Evolutionary conservation across 2,888 invertebrate species (phyloP).

Genomic region (Chalcis sispes): DNA sequence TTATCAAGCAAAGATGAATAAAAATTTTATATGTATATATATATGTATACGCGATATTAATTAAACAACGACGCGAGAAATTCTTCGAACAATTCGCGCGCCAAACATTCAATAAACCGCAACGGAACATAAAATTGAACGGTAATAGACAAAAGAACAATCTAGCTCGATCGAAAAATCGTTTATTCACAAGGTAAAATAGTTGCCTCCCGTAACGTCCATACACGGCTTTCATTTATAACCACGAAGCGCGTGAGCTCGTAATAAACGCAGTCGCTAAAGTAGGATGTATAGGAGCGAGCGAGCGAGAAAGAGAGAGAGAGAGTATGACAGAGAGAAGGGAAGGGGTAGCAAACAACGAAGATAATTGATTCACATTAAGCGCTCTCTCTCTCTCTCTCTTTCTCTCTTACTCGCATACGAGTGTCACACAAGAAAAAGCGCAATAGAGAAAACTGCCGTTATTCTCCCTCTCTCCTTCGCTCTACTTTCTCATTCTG

Average conservation of each 20-base stretch:
- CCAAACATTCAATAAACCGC: too few relatives aligned
- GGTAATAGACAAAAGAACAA: too few relatives aligned
- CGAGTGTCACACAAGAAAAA: conserved; percentile 30
- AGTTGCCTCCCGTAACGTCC: background rate
- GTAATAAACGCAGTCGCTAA: conserved; percentile 27
- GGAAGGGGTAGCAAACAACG: conserved; percentile 13
- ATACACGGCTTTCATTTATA: background rate
- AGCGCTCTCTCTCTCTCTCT: too few relatives aligned
- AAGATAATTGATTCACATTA: conserved; percentile 46
- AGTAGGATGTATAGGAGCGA: background rate
- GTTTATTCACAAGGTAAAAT: conserved; percentile 5
- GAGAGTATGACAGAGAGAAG: too few relatives aligned
- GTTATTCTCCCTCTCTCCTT: conserved; percentile 3
- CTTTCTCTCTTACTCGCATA: background rate
- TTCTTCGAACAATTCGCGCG: too few relatives aligned
- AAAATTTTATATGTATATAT: too few relatives aligned
- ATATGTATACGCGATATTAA: too few relatives aligned
- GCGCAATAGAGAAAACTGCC: conserved; percentile 23
- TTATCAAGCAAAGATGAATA: too few relatives aligned
- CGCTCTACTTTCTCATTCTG: background rate
- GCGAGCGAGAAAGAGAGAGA: too few relatives aligned
- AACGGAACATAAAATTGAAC: too few relatives aligned
- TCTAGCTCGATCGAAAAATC: background rate
- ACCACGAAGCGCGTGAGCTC: background rate
- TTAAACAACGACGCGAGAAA: too few relatives aligned